phyloP scores from a whole-genome alignment of 2,797 vertebrate genomes.

The Trachops cirrhosus region DNA sequence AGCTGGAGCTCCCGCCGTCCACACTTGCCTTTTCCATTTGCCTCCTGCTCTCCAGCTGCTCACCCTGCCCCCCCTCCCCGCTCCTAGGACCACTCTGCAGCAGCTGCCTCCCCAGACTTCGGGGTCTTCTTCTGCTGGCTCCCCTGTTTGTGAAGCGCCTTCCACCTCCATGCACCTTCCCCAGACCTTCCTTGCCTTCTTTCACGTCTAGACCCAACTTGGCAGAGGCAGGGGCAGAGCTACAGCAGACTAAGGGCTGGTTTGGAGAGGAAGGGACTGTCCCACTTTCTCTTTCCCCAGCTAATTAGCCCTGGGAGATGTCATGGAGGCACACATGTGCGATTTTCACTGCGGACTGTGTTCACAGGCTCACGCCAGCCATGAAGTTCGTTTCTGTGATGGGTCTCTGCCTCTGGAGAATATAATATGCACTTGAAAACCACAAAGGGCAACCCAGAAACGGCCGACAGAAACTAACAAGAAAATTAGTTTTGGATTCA shows the following conservation, averaged over 20 bases:
- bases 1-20: background rate
- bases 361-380: background rate
- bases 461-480: background rate
- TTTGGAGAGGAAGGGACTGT: background rate
- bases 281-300: background rate
- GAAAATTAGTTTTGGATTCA: background rate
- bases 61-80: accelerated
- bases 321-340: background rate
- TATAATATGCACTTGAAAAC: background rate
- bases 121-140: background rate
- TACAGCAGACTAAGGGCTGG: background rate
- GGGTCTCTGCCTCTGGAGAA: background rate
- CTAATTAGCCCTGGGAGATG: constrained; percentile 2
- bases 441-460: background rate
- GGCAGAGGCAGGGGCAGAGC: background rate
- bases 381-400: background rate
- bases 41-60: background rate
- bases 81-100: background rate
- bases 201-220: background rate
- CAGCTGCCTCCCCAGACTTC: background rate
- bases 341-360: background rate
- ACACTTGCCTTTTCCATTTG: background rate
- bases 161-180: background rate
- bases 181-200: background rate
- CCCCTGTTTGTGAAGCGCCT: background rate